These are phyloP conservation scores for Gambusia holbrooki DNA, from an alignment of 2,113 vertebrate species.

Conservation along the genomic window DNA sequence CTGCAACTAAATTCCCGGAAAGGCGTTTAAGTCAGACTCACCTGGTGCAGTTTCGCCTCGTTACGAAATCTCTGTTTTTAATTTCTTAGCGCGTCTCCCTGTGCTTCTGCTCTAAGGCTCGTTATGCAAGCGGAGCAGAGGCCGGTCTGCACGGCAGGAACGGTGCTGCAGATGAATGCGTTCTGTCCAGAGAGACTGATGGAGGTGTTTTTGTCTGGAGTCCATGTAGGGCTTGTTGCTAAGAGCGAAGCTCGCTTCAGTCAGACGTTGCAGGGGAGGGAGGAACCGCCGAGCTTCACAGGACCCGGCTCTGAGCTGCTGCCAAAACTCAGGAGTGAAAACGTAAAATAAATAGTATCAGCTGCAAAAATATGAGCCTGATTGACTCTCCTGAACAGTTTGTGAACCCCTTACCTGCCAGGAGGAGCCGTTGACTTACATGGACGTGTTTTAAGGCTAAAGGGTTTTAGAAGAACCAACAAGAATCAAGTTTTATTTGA, in stretches of 20 bases:
- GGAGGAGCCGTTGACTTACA: too few species aligned
- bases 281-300: constrained; percentile 11
- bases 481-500: neutral
- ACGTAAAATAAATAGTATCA: too few species aligned
- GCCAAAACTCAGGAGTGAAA: neutral
- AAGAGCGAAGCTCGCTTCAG: constrained; percentile 32
- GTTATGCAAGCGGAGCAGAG: constrained; percentile 37
- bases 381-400: neutral
- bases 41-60: too few species aligned
- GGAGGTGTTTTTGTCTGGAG: constrained; percentile 57
- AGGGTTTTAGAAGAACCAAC: neutral
- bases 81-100: constrained; percentile 3
- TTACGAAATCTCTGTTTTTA: neutral
- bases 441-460: too few species aligned
- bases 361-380: neutral
- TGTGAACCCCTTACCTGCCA: too few species aligned
- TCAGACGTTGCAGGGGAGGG: constrained; percentile 19
- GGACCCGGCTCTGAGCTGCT: neutral
- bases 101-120: neutral
- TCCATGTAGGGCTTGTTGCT: constrained; percentile 72
- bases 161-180: constrained; percentile 69
- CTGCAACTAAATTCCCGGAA: too few species aligned
- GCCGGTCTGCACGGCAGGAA: constrained; percentile 37
- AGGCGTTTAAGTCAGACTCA: too few species aligned
- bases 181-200: constrained; percentile 55